Conservation (phyloP, 1,140 invertebrate genomes). For the Goniozus legneri region DNA sequence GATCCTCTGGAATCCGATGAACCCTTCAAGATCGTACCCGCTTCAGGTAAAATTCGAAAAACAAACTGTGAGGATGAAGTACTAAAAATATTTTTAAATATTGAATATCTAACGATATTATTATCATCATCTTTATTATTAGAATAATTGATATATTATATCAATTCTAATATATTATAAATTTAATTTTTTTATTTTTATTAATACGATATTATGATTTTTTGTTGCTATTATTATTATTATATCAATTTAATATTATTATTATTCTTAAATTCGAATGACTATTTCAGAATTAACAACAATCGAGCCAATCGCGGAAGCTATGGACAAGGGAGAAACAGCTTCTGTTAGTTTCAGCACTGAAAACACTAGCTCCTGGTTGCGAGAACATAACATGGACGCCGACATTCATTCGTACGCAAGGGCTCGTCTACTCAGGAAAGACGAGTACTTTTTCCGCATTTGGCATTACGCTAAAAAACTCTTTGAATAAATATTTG, state of each 20-base stretch:
- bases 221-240: too few species aligned
- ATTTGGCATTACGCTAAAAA: constrained; percentile 84
- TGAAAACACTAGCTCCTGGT: constrained; percentile 90
- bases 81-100: constrained; percentile 10
- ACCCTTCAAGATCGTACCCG: constrained; percentile 79
- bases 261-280: too few species aligned
- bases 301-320: constrained; percentile 58
- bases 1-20: constrained; percentile 92
- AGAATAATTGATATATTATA: neutral
- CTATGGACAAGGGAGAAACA: constrained; percentile 63
- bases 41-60: constrained; percentile 70
- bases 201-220: too few species aligned
- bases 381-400: constrained; percentile 87
- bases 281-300: constrained; percentile 40
- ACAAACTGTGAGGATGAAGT: too few species aligned
- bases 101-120: neutral
- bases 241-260: too few species aligned
- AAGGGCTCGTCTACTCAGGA: constrained; percentile 71
- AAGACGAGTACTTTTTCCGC: constrained; percentile 92
- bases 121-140: constrained; percentile 1
- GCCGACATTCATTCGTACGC: constrained; percentile 88
- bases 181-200: too few species aligned
- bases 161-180: too few species aligned
- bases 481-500: constrained; percentile 68
- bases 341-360: constrained; percentile 76